These are phyloP conservation scores for Pseudomugil gertrudae DNA, from an alignment of 2,797 vertebrate genomes.

Conservation along the genomic window DNA sequence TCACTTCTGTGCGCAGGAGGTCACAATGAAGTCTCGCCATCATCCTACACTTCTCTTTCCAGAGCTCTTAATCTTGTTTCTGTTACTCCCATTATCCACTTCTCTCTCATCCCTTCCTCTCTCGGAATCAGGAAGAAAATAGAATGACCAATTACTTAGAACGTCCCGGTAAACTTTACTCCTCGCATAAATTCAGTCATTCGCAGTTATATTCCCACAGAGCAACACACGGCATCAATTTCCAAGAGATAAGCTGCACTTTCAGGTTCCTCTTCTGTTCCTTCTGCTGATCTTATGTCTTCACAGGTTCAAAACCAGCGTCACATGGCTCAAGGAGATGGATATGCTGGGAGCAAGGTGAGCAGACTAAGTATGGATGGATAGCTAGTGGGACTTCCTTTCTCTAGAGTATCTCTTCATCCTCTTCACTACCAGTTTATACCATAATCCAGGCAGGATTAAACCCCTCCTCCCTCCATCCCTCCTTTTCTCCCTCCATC, in stretches of 20 bases:
- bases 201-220: constrained; percentile 9
- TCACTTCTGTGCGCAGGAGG: constrained; percentile 53
- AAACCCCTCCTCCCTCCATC: constrained; percentile 80
- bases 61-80: constrained; percentile 38
- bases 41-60: constrained; percentile 41
- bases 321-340: constrained; percentile 4
- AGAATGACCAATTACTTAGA: neutral
- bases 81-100: constrained; percentile 53
- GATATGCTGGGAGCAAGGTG: constrained; percentile 20
- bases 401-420: constrained; percentile 61
- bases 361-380: constrained; percentile 31
- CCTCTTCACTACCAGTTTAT: constrained; percentile 72
- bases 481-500: constrained; percentile 38
- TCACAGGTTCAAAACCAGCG: constrained; percentile 22
- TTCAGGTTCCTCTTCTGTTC: constrained; percentile 16
- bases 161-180: constrained; percentile 41
- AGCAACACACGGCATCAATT: constrained; percentile 10
- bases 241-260: constrained; percentile 6
- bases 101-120: constrained; percentile 31
- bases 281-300: constrained; percentile 32
- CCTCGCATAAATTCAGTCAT: constrained; percentile 19
- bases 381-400: constrained; percentile 55
- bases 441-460: constrained; percentile 84
- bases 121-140: constrained; percentile 5
- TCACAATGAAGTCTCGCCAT: constrained; percentile 50